These are phyloP conservation scores for Hymenopus coronatus DNA, from an alignment of 2,888 invertebrate genomes.

Conservation along the genomic window DNA sequence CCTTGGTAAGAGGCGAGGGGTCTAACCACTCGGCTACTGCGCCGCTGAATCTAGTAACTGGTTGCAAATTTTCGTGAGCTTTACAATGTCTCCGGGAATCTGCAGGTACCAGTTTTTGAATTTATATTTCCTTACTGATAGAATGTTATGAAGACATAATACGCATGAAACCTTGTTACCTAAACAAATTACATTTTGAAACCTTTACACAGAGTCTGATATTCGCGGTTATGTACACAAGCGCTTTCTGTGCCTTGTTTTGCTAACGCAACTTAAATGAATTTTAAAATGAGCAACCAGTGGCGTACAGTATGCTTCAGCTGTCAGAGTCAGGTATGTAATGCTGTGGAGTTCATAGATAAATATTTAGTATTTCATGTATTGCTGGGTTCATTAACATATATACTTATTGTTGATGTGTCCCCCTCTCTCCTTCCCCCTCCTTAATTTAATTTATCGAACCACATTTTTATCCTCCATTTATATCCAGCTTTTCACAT, in stretches of 20 bases:
- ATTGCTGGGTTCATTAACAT: no score
- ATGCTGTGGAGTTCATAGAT: neutral
- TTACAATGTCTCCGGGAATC: neutral
- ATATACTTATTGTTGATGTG: no score
- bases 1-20: no score
- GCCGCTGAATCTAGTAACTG: no score
- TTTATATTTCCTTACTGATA: slow-evolving; percentile 29
- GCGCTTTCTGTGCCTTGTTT: slow-evolving; percentile 9
- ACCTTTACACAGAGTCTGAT: slow-evolving; percentile 13
- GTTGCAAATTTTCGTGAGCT: neutral
- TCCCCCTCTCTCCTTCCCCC: no score
- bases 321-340: neutral
- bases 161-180: slow-evolving; percentile 32
- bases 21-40: no score
- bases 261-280: slow-evolving; percentile 14
- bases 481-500: no score
- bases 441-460: no score
- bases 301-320: neutral
- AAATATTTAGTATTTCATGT: no score
- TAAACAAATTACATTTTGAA: slow-evolving; percentile 24
- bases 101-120: neutral
- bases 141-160: slow-evolving; percentile 32
- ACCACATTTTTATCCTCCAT: no score
- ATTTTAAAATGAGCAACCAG: neutral
- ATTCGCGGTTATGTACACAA: slow-evolving; percentile 14